A percentile compares a stretch with the other conserved stretches of the same genome.
These are phyloP conservation scores for Ascidia mentula DNA, from an alignment of 23 tunicate species.

Conservation along the genomic window DNA sequence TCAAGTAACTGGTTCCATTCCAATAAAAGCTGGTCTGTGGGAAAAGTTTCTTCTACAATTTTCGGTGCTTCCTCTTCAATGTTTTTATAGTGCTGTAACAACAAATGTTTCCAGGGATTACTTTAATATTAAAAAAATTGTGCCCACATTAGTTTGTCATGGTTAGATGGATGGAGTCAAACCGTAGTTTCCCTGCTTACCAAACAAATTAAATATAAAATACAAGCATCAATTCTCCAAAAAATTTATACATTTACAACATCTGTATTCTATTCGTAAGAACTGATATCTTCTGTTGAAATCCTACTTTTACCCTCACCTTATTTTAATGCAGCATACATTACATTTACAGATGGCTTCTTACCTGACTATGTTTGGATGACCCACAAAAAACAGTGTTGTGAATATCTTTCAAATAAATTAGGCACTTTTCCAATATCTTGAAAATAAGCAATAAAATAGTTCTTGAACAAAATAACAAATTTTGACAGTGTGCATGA, in stretches of 20 bases:
- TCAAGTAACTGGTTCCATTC: constrained; percentile 37
- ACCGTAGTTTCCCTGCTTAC: too few species aligned
- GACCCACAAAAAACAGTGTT: constrained; percentile 23
- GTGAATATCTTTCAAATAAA: constrained; percentile 32
- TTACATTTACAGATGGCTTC: too few species aligned
- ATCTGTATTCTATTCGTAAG: background rate
- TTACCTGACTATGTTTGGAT: background rate
- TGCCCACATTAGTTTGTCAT: too few species aligned
- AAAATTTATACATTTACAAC: too few species aligned
- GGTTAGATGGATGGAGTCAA: too few species aligned
- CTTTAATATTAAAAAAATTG: too few species aligned
- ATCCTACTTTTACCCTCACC: background rate
- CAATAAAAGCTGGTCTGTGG: constrained; percentile 10
- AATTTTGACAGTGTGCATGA: too few species aligned
- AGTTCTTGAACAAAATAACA: too few species aligned
- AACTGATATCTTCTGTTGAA: background rate
- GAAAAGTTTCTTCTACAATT: background rate
- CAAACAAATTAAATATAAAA: too few species aligned
- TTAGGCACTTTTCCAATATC: constrained; percentile 54
- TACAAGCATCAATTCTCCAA: too few species aligned
- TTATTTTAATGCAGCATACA: too few species aligned
- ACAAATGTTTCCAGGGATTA: too few species aligned
- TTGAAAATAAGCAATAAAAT: background rate
- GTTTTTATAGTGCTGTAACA: background rate
- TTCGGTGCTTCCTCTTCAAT: background rate